Evolutionary conservation across 2,797 vertebrate genomes (phyloP).

Genomic region (Falco peregrinus): DNA sequence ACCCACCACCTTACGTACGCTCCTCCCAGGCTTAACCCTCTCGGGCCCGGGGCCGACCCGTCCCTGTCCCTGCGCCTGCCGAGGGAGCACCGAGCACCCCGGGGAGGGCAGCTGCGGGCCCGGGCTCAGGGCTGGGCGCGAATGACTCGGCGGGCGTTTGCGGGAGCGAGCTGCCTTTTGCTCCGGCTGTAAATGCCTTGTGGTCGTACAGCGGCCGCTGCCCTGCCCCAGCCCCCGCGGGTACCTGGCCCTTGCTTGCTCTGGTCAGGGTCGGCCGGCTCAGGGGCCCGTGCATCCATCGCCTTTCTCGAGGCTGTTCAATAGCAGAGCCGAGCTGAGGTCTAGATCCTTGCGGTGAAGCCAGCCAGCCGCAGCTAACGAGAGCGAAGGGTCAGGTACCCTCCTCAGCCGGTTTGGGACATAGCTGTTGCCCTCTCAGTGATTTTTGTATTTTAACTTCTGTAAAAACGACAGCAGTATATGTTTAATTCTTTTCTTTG

Average conservation of each 20-base stretch:
- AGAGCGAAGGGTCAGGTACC: neutral
- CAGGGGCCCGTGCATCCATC: neutral
- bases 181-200: accelerated
- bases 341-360: neutral
- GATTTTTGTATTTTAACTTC: neutral
- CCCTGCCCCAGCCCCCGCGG: neutral
- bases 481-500: neutral
- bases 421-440: neutral
- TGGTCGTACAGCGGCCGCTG: neutral
- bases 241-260: too few relatives aligned
- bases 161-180: neutral
- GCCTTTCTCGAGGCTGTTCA: neutral
- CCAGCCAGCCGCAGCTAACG: neutral
- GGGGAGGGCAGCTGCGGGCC: too few relatives aligned
- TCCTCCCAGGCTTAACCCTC: slow-evolving; percentile 62
- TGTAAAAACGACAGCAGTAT: neutral
- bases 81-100: too few relatives aligned
- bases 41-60: neutral
- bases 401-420: neutral
- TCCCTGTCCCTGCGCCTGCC: neutral
- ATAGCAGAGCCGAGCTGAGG: neutral
- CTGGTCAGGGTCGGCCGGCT: too few relatives aligned
- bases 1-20: slow-evolving; percentile 52
- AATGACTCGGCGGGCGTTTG: neutral
- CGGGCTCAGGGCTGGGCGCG: too few relatives aligned